Conservation (phyloP, 1,140 invertebrate species). For the Neotoxoptera formosana region DNA sequence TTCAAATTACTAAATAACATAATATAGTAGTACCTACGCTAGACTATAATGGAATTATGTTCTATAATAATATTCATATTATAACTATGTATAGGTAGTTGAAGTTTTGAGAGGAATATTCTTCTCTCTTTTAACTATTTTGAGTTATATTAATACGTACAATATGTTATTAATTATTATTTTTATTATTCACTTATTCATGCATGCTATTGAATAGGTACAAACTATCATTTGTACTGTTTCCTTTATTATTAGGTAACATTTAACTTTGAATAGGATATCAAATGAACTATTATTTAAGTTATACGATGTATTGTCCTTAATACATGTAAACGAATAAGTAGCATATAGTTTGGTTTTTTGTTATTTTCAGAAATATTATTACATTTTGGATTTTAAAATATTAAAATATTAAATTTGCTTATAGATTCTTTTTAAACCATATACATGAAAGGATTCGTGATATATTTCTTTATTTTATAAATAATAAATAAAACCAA, state of each 20-base stretch:
- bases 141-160: background rate
- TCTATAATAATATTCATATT: too few relatives aligned
- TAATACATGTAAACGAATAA: background rate
- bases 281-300: background rate
- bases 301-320: background rate
- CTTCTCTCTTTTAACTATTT: background rate
- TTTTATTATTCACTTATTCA: background rate
- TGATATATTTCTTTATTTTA: background rate
- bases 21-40: background rate
- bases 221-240: background rate
- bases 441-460: background rate
- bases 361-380: background rate
- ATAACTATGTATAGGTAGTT: too few relatives aligned
- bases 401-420: background rate
- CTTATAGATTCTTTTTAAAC: background rate
- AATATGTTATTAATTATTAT: background rate
- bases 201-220: background rate
- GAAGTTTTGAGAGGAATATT: background rate
- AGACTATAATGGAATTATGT: background rate
- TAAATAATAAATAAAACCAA: background rate
- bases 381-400: background rate
- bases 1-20: background rate
- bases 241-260: background rate
- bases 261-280: constrained; percentile 3
- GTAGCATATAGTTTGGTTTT: background rate